A percentile compares a stretch with the other conserved stretches of the same genome.
Evolutionary conservation across 2,888 invertebrate species (phyloP).

Genomic region (Eupithecia vulgata): DNA sequence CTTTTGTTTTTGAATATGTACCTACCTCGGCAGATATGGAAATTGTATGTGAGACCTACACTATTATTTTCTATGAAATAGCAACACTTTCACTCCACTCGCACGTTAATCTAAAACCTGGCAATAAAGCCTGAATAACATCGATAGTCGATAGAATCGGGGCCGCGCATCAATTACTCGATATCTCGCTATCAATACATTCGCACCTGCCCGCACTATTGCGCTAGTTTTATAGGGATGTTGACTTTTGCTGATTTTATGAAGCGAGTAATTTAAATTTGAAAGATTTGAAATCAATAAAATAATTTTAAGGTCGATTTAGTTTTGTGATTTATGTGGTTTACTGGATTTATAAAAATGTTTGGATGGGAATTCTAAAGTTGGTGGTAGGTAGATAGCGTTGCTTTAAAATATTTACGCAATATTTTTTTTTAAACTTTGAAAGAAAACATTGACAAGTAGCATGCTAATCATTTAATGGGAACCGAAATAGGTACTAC

Average conservation of each 20-base stretch:
- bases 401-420: not conserved
- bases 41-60: not conserved
- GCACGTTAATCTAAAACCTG: slow-evolving; percentile 45
- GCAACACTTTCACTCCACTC: not conserved
- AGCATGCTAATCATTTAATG: not conserved
- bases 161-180: slow-evolving; percentile 58
- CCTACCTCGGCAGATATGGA: not conserved
- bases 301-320: not conserved
- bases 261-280: slow-evolving; percentile 6
- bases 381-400: not conserved
- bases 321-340: not conserved
- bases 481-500: too few species aligned
- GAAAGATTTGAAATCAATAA: not conserved
- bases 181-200: slow-evolving; percentile 59
- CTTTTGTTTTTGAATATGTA: not conserved
- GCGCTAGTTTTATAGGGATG: slow-evolving; percentile 8
- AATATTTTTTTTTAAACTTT: not conserved
- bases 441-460: not conserved
- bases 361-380: not conserved
- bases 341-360: not conserved
- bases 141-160: slow-evolving; percentile 48
- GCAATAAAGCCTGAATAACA: slow-evolving; percentile 56
- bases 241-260: slow-evolving; percentile 8
- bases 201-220: slow-evolving; percentile 54
- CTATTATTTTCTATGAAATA: not conserved